Percentiles rank a stretch among this genome's conserved stretches.
These are phyloP conservation scores for Solea solea DNA, from an alignment of 2,113 vertebrate species.

Conservation along the genomic window DNA sequence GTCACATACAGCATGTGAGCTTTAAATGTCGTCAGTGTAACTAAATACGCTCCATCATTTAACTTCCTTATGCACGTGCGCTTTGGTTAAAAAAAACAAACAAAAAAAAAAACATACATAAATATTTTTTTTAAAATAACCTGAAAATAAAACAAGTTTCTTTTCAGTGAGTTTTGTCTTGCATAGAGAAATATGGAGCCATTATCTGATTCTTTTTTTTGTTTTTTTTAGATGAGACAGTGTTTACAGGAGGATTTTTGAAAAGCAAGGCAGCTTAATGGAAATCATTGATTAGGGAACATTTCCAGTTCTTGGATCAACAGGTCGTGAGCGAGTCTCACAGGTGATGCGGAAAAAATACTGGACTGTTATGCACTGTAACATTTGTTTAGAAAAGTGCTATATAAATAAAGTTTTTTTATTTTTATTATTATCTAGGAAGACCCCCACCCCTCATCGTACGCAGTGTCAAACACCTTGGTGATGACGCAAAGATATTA, in stretches of 20 bases:
- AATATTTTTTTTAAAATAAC: neutral
- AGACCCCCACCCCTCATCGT: neutral
- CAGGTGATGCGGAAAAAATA: too few species aligned
- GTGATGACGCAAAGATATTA: conserved; percentile 6
- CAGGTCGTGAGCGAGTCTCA: too few species aligned
- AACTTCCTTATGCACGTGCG: neutral
- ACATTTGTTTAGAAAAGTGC: too few species aligned
- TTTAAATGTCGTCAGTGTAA: neutral
- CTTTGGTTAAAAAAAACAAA: conserved; percentile 6
- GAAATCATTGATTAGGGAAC: neutral
- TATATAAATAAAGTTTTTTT: too few species aligned
- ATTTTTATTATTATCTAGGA: neutral
- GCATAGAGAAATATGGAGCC: conserved; percentile 36
- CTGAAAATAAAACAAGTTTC: conserved; percentile 5
- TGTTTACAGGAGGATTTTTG: neutral
- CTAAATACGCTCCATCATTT: neutral
- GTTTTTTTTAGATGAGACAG: neutral
- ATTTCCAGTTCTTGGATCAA: too few species aligned
- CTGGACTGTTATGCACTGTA: too few species aligned
- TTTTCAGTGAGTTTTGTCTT: conserved; percentile 42
- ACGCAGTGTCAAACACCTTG: conserved; percentile 6
- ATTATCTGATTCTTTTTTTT: neutral
- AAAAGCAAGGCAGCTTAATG: neutral
- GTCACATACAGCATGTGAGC: too few species aligned
- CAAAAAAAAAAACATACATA: neutral